Conservation (phyloP, 2,888 invertebrate species). For the Morpho achilles region DNA sequence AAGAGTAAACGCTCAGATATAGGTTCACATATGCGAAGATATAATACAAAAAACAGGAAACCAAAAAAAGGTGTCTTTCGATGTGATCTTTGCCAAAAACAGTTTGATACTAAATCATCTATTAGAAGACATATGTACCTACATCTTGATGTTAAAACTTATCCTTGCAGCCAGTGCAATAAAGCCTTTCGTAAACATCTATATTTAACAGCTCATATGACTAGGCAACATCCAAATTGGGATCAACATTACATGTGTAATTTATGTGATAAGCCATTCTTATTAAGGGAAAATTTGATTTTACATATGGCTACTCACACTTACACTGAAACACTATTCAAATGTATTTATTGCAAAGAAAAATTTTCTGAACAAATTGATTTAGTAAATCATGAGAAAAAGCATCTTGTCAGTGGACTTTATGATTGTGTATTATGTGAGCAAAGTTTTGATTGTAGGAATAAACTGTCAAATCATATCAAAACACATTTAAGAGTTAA, state of each 20-base stretch:
- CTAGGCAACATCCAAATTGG: constrained; percentile 73
- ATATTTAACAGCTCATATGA: constrained; percentile 82
- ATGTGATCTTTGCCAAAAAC: constrained; percentile 82
- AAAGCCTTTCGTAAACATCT: constrained; percentile 82
- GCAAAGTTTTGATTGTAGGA: constrained; percentile 83
- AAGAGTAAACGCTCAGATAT: constrained; percentile 9
- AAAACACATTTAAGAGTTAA: constrained; percentile 86
- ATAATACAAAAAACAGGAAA: constrained; percentile 14
- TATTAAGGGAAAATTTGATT: constrained; percentile 85
- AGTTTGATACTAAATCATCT: constrained; percentile 82
- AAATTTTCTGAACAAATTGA: constrained; percentile 47
- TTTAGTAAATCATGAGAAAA: constrained; percentile 83
- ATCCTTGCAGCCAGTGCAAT: constrained; percentile 80
- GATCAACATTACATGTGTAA: constrained; percentile 81
- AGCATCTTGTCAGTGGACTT: constrained; percentile 86
- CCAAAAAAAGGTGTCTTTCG: constrained; percentile 34
- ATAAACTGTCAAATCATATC: constrained; percentile 81
- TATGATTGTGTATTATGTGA: constrained; percentile 86
- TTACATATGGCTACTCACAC: constrained; percentile 87
- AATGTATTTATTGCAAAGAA: constrained; percentile 82
- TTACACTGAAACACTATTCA: constrained; percentile 64
- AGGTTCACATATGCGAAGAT: constrained; percentile 2
- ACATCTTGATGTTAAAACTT: constrained; percentile 83
- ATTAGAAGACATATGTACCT: constrained; percentile 83
- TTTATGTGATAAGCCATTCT: constrained; percentile 87